A percentile compares a stretch with the other conserved stretches of the same genome.
These are phyloP conservation scores for Sorex fumeus DNA, from an alignment of 2,113 vertebrate genomes.

Conservation along the genomic window DNA sequence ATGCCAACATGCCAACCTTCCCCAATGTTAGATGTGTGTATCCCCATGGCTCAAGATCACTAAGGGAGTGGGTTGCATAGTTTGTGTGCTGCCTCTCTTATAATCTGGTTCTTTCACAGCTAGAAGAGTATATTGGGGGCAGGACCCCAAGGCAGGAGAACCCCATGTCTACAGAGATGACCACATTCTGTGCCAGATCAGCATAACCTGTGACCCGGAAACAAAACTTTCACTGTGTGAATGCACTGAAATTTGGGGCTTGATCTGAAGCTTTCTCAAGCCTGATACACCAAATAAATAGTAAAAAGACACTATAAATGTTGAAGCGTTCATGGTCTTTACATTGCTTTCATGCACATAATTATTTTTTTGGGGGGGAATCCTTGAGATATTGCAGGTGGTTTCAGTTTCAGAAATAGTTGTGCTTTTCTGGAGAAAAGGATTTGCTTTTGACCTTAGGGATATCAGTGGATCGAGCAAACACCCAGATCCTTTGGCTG, in stretches of 20 bases:
- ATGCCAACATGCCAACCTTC: not conserved
- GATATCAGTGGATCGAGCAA: not conserved
- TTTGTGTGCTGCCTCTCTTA: not conserved
- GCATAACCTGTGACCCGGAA: not conserved
- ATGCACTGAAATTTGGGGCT: not conserved
- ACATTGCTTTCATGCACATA: not conserved
- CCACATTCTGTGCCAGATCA: not conserved
- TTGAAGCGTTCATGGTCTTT: not conserved
- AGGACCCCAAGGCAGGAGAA: not conserved
- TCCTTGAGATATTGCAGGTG: not conserved
- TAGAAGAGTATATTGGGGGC: not conserved
- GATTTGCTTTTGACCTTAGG: not conserved
- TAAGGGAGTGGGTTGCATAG: not conserved
- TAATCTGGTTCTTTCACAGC: not conserved
- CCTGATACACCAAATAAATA: not conserved
- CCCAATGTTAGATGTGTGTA: not conserved
- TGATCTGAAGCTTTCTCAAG: not conserved
- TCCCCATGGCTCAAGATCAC: not conserved
- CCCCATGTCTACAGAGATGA: not conserved
- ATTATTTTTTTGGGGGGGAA: not conserved
- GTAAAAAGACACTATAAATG: not conserved
- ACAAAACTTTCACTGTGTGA: not conserved
- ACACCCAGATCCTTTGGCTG: not conserved
- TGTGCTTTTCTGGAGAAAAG: slow-evolving; percentile 11
- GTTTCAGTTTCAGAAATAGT: slow-evolving; percentile 19